Conservation (phyloP, 2,888 invertebrate genomes). For the Xiphydria camelus region DNA sequence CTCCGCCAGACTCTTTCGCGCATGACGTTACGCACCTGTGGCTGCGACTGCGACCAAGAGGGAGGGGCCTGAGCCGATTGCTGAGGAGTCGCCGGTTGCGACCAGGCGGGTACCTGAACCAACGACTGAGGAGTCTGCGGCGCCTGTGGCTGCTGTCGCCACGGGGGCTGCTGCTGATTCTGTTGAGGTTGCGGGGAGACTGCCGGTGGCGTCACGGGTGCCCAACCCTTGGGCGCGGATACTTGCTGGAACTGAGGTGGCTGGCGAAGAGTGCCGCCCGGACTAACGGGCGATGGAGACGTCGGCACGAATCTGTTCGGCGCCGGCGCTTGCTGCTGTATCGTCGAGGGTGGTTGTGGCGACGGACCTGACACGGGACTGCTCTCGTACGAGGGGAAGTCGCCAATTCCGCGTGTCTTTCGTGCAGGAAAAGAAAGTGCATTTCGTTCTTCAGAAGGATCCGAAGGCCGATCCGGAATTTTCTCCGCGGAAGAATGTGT, state of each 20-base stretch:
- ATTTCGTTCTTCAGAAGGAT: no score
- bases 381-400: slow-evolving; percentile 48
- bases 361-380: slow-evolving; percentile 45
- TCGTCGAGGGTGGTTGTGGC: slow-evolving; percentile 36
- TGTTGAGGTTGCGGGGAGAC: slow-evolving; percentile 52
- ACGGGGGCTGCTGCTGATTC: slow-evolving; percentile 14
- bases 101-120: neutral
- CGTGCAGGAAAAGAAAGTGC: slow-evolving; percentile 24
- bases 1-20: neutral
- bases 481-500: no score
- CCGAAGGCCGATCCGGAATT: no score
- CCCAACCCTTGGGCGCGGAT: slow-evolving; percentile 51
- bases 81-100: no score
- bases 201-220: slow-evolving; percentile 60
- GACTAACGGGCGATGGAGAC: slow-evolving; percentile 46
- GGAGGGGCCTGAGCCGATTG: no score
- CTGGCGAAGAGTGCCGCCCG: slow-evolving; percentile 50
- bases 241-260: slow-evolving; percentile 44
- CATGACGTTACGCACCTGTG: neutral
- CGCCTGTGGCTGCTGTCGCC: slow-evolving; percentile 4
- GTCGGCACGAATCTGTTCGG: slow-evolving; percentile 28
- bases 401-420: slow-evolving; percentile 52
- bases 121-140: slow-evolving; percentile 15
- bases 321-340: slow-evolving; percentile 27
- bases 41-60: neutral